Evolutionary conservation across 2,113 vertebrate genomes (phyloP).

Genomic region (Steatornis caripensis): DNA sequence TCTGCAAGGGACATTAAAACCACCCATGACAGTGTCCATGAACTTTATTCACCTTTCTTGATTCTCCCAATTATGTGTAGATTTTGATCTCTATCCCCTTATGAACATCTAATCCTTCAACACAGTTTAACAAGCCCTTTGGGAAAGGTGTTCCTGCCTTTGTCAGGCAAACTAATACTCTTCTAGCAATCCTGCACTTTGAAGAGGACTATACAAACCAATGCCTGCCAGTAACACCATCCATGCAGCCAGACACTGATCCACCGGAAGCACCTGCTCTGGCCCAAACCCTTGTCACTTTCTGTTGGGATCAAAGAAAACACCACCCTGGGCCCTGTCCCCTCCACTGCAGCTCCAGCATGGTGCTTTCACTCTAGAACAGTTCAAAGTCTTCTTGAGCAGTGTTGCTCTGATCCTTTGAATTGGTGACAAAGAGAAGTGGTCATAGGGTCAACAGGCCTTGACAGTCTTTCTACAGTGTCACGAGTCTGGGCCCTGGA

Average conservation of each 20-base stretch:
- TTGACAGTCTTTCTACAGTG: neutral
- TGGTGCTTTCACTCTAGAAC: rapidly evolving
- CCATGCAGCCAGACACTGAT: neutral
- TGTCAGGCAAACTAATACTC: neutral
- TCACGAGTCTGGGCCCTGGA: neutral
- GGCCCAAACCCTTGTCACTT: neutral
- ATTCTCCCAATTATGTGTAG: neutral
- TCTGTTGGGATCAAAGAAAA: neutral
- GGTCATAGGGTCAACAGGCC: neutral
- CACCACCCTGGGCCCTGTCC: rapidly evolving
- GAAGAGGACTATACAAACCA: neutral
- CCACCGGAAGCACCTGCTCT: neutral
- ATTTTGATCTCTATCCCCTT: neutral
- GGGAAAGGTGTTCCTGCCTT: neutral
- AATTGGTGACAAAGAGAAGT: rapidly evolving
- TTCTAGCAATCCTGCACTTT: neutral
- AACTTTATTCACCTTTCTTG: neutral
- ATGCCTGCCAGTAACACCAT: neutral
- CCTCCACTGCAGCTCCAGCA: neutral
- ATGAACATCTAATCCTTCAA: neutral
- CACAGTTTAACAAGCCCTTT: neutral
- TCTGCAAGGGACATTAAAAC: neutral
- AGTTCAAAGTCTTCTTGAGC: neutral
- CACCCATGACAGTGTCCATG: neutral
- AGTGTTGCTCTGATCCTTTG: neutral